Evolutionary conservation across 2,888 invertebrate species (phyloP).

Genomic region (Stegophylla sp.): DNA sequence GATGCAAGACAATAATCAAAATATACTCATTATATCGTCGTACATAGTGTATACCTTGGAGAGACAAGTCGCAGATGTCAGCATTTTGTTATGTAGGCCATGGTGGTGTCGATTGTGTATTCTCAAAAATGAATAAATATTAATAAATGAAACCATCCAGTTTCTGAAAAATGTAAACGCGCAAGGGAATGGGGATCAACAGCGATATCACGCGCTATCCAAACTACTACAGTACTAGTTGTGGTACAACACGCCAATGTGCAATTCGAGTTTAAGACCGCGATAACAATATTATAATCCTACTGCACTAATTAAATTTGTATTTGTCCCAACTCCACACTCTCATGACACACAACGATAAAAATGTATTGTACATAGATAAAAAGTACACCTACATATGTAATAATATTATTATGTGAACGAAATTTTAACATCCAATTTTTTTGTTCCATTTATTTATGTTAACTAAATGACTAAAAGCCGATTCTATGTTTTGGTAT

Average conservation of each 20-base stretch:
- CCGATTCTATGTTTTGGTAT: constrained; percentile 20
- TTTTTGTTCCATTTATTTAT: constrained; percentile 8
- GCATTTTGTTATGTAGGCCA: constrained; percentile 39
- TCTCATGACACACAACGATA: too few species aligned
- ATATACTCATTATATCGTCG: not conserved
- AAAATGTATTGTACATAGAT: not conserved
- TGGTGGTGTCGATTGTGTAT: not conserved
- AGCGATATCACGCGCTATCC: not conserved
- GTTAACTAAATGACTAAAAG: constrained; percentile 23
- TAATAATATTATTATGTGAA: not conserved
- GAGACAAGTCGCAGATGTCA: constrained; percentile 21
- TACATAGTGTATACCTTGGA: not conserved
- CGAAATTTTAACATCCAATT: constrained; percentile 19
- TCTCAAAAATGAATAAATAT: not conserved
- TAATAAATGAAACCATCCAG: not conserved
- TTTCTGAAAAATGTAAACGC: not conserved
- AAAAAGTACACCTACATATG: not conserved
- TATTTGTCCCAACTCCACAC: too few species aligned
- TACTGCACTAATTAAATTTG: not conserved
- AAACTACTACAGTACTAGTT: not conserved
- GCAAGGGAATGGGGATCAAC: not conserved
- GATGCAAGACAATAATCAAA: not conserved
- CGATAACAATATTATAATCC: not conserved
- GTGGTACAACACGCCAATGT: too few species aligned
- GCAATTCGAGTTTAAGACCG: not conserved